Base-by-base conservation (phyloP, 2,888 invertebrate species). In the Noctua comes region DNA sequence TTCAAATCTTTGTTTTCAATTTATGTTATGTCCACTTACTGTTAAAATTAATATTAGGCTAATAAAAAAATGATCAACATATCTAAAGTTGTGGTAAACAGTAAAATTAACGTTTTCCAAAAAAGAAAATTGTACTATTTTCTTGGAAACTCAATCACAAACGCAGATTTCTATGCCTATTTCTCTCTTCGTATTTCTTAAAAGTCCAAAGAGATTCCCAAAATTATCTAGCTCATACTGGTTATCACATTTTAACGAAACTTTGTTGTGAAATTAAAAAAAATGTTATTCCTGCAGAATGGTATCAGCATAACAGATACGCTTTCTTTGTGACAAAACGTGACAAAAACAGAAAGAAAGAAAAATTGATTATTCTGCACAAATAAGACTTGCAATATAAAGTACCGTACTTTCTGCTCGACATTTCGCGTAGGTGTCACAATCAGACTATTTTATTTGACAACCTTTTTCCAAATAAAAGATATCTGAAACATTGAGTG, bases 401-500 rank as follows among this genome's bases (percentile, higher is more conserved):
- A 64, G 10, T 36, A 64, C 62, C 48, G 51, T 71, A 71, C 76
- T 75, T 79, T 65, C 13, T 36, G 71, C 40, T 31, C 36, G 18
- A 62, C 40, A 82, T 57, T n/a, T 27, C 21, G 68, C 46, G 85
- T 83, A 72, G 82, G 87, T 36, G 79, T 77, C 24, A 62, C 62
- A 74, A 65, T 79, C 84, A 68, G 48, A 78, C 86, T 70, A 80
- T 79, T 87, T 87, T 87, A 86, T 87, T 80, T 82, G 80, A 84
- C 82, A 86, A 57, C 62, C 54, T 77, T 70, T 69, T 68, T 13
- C 84, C 77, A 75, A 85, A 83, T 76, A 80, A 65, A 73, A 77
- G 31, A 76, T 31, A 69, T 59, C 10, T 68, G 69, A 81, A 74
- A 79, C 40, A 69, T 57, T 59, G n/a, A 43, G 70, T 43, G 43